A percentile compares a stretch with the other conserved stretches of the same genome.
Evolutionary conservation across 1,140 invertebrate species (phyloP).

Genomic region (Drosophila subobscura): DNA sequence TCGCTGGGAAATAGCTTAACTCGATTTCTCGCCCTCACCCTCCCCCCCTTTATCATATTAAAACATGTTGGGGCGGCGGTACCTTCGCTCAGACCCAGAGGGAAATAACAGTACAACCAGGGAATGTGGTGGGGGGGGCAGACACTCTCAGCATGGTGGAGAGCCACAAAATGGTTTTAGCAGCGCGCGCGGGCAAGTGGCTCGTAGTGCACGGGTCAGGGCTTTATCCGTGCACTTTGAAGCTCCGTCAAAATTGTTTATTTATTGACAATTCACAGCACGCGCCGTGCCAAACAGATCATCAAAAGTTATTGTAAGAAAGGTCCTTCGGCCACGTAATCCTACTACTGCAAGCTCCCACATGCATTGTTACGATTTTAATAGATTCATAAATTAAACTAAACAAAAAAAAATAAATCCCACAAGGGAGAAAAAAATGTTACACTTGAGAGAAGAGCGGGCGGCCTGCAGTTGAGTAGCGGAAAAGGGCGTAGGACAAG

Average conservation of each 20-base stretch:
- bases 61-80: no score
- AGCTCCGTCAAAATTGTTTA: conserved; percentile 43
- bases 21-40: no score
- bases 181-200: no score
- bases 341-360: neutral
- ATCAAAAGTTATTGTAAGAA: conserved; percentile 53
- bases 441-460: neutral
- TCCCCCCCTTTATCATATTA: no score
- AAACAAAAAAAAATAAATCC: conserved; percentile 6
- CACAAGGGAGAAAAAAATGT: conserved; percentile 17
- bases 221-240: conserved; percentile 19
- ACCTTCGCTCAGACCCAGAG: no score
- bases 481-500: neutral
- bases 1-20: no score
- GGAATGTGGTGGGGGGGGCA: no score
- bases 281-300: conserved; percentile 54
- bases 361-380: conserved; percentile 30
- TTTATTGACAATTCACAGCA: conserved; percentile 65
- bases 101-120: no score
- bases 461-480: no score
- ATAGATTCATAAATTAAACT: conserved; percentile 61
- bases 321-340: conserved; percentile 18
- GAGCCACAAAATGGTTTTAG: conserved; percentile 1
- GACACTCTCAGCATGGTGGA: neutral
- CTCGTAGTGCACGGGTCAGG: neutral